Evolutionary conservation across 2,797 vertebrate genomes (phyloP), one percentile per base, ranked within the genome.

Genomic region (Dermochelys coriacea): DNA sequence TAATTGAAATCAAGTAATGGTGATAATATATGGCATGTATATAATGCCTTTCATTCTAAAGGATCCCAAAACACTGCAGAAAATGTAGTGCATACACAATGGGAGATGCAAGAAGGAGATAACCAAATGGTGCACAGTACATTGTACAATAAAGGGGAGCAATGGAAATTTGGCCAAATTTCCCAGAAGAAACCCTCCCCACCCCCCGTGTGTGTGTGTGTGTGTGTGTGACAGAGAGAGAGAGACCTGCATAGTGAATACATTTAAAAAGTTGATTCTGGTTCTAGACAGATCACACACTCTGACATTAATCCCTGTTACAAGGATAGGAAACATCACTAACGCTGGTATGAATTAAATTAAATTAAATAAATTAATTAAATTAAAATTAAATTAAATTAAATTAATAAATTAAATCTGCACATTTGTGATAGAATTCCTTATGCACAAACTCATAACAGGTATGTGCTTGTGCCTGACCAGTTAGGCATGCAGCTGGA

Each of bases 391-490:
- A n/a, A n/a, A n/a, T n/a, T n/a, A n/a, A n/a, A n/a, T n/a, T n/a
- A n/a, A n/a, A n/a, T n/a, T n/a, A n/a, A 10, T 50, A 93, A 93
- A 77, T 59, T 80, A n/a, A n/a, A n/a, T n/a, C n/a, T 86, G 29
- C 71, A 9, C 84, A 27, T 52, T 96, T 85, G 31, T 89, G 52
- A 89, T 94, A 91, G 52, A 54, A 85, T 89, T 94, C 55, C 14
- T 29, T 84, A 47, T 54, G 74, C 81, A 21, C 87, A 55, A 90
- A 82, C 90, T 93, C 1, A 8, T 85, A 55, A 87, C 23, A 41
- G 90, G 34, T 87, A 88, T 90, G 77, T 91, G n/a, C 47, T 68
- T 57, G 90, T 47, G 88, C 89, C 85, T 93, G 96, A 95, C 85
- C 95, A 92, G 77, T 34, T 89, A 78, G 27, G 21, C 1, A 2